Evolutionary conservation across 2,113 vertebrate species (phyloP).

Genomic region (Calonectris borealis): DNA sequence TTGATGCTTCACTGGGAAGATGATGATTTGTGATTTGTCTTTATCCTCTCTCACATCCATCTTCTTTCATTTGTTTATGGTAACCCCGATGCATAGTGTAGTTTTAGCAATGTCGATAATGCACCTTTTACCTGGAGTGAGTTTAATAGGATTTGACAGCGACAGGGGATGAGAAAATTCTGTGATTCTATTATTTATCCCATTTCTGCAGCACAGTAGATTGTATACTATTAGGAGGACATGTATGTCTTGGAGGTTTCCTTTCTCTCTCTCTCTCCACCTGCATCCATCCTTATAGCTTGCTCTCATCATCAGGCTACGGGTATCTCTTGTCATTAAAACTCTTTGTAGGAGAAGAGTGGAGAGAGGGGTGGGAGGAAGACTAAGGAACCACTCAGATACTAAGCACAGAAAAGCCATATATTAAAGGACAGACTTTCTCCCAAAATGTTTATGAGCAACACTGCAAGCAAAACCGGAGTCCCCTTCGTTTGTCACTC

Average conservation of each 20-base stretch:
- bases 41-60: conserved; percentile 5
- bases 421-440: not conserved
- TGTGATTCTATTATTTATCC: conserved; percentile 51
- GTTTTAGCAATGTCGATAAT: conserved; percentile 48
- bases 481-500: not conserved
- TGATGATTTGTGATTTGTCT: conserved; percentile 49
- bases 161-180: conserved; percentile 43
- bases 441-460: not conserved
- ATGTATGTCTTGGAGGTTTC: not conserved
- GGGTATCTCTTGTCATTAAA: not conserved
- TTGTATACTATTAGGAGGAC: conserved; percentile 24
- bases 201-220: conserved; percentile 38
- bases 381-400: not conserved
- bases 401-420: not conserved
- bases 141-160: conserved; percentile 54
- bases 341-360: not conserved
- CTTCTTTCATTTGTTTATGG: conserved; percentile 25
- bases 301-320: not conserved
- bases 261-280: not conserved
- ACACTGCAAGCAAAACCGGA: not conserved
- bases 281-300: not conserved
- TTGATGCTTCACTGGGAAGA: not conserved
- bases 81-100: not conserved
- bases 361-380: not conserved
- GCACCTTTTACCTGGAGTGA: conserved; percentile 44